Conservation (phyloP, 2,888 invertebrate species). For the Limnephilus marmoratus region DNA sequence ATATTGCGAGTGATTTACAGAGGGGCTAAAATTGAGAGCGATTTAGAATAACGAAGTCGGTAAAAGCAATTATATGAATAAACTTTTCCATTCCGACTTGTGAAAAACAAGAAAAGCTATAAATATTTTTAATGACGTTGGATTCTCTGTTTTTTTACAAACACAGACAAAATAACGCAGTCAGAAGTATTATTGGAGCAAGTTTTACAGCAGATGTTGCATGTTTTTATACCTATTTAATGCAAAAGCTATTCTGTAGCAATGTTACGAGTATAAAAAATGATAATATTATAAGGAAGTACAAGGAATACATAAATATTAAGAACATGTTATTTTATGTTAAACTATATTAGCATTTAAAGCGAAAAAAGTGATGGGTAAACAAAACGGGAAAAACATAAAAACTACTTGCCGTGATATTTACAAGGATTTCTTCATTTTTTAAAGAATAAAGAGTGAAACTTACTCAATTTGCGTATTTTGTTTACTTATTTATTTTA, state of each 20-base stretch:
- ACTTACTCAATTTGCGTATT: too few species aligned
- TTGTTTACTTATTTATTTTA: too few species aligned
- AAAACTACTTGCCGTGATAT: neutral
- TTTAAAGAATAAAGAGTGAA: neutral
- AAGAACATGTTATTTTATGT: neutral
- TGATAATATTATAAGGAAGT: neutral
- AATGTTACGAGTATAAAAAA: neutral
- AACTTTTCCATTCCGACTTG: neutral
- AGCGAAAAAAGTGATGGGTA: neutral
- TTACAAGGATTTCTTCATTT: conserved; percentile 10
- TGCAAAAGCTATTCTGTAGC: neutral
- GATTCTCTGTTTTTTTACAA: neutral
- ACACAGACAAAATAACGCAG: neutral
- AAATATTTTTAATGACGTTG: neutral
- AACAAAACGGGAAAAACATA: neutral
- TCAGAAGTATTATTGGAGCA: too few species aligned
- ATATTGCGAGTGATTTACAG: neutral
- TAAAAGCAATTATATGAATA: neutral
- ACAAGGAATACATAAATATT: conserved; percentile 2
- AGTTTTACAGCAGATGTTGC: neutral
- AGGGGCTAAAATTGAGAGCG: neutral
- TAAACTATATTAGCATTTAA: conserved; percentile 4
- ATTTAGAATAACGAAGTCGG: neutral
- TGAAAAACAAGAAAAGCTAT: neutral
- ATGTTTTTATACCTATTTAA: neutral